These are phyloP conservation scores for Geotrupes spiniger DNA, from an alignment of 2,888 invertebrate species.

Conservation along the genomic window DNA sequence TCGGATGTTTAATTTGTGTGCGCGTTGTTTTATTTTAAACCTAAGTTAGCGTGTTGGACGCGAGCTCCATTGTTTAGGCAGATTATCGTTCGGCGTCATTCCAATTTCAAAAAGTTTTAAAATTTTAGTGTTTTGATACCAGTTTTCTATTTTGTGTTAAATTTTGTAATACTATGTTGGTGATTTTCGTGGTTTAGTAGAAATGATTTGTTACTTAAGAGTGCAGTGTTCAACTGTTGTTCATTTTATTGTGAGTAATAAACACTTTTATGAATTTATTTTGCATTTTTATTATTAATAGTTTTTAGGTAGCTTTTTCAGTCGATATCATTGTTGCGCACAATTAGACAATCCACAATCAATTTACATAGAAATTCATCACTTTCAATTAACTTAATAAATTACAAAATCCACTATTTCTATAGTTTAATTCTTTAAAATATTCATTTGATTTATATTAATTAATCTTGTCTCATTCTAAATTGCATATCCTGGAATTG, in stretches of 20 bases:
- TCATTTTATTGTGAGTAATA: slow-evolving; percentile 37
- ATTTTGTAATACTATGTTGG: slow-evolving; percentile 6
- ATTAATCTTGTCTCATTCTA: too few species aligned
- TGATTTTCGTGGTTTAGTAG: neutral
- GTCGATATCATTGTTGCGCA: too few species aligned
- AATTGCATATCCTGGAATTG: too few species aligned
- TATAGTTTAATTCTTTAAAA: too few species aligned
- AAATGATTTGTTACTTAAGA: slow-evolving; percentile 13
- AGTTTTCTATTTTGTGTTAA: slow-evolving; percentile 3
- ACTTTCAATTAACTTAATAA: too few species aligned
- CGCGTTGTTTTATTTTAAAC: too few species aligned
- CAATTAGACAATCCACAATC: too few species aligned
- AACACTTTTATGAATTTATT: slow-evolving; percentile 37
- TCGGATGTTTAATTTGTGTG: slow-evolving; percentile 11
- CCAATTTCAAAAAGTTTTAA: slow-evolving; percentile 16
- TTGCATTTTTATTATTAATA: slow-evolving; percentile 12
- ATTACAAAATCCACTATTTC: too few species aligned
- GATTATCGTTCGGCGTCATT: slow-evolving; percentile 13
- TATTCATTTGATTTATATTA: too few species aligned
- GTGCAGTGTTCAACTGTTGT: slow-evolving; percentile 35
- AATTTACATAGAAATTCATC: too few species aligned
- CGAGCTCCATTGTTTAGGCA: neutral
- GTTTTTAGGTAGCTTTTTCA: too few species aligned
- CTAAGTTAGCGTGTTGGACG: neutral
- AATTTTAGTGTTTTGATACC: slow-evolving; percentile 22